Conservation (phyloP, 2,797 vertebrate genomes). For the Iguana delicatissima region DNA sequence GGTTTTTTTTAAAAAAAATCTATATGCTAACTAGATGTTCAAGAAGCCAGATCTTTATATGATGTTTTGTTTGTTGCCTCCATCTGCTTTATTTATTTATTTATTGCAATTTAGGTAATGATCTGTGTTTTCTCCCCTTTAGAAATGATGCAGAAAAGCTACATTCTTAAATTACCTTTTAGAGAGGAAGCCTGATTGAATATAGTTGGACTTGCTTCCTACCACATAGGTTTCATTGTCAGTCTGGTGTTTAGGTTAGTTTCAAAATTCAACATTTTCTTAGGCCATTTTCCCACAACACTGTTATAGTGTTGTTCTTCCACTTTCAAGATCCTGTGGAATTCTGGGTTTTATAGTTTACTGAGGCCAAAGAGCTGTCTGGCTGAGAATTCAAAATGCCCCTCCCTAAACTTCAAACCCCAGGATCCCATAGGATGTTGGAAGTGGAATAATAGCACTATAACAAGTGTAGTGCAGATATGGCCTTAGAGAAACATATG, state of each 20-base stretch:
- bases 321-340: no score
- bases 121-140: constrained; percentile 19
- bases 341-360: no score
- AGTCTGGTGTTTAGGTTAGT: neutral
- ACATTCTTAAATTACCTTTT: neutral
- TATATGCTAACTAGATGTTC: neutral
- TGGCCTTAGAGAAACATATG: no score
- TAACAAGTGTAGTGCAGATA: no score
- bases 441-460: no score
- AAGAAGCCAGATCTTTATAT: neutral
- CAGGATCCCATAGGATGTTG: no score
- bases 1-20: neutral
- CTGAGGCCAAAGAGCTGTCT: no score
- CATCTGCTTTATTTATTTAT: constrained; percentile 7
- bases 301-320: no score
- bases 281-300: neutral
- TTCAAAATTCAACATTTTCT: neutral
- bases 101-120: neutral
- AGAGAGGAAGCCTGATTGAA: neutral
- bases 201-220: constrained; percentile 9
- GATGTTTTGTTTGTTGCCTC: neutral
- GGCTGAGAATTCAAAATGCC: no score
- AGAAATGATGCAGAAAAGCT: neutral
- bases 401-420: no score
- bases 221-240: neutral